Evolutionary conservation across 2,113 vertebrate species (phyloP).

Genomic region (Etheostoma cragini): DNA sequence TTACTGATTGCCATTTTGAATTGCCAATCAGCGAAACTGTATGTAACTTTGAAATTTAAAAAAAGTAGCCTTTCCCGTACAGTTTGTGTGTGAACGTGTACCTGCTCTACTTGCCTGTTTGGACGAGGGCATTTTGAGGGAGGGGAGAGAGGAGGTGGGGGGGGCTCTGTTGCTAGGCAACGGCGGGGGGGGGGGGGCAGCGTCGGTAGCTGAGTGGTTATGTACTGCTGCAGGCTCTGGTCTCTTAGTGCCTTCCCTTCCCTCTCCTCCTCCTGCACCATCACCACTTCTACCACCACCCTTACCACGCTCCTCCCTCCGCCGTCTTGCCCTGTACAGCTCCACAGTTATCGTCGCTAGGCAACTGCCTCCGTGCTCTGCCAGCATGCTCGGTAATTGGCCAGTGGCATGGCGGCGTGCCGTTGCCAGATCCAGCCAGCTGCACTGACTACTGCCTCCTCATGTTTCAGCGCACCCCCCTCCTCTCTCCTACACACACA

Average conservation of each 20-base stretch:
- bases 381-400: conserved; percentile 92
- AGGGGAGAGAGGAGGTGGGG: conserved; percentile 39
- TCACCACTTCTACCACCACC: conserved; percentile 38
- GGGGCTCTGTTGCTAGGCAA: conserved; percentile 77
- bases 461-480: conserved; percentile 73
- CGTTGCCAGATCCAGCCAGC: conserved; percentile 93
- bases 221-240: conserved; percentile 80
- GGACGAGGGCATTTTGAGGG: conserved; percentile 58
- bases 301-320: conserved; percentile 18
- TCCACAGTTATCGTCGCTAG: conserved; percentile 88
- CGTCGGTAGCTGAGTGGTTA: conserved; percentile 79
- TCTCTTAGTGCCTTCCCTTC: conserved; percentile 65
- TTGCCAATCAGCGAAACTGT: conserved; percentile 34
- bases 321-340: conserved; percentile 64
- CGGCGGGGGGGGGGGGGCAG: conserved; percentile 64
- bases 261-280: conserved; percentile 40
- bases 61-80: conserved; percentile 29
- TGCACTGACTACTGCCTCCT: conserved; percentile 88
- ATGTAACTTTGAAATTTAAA: not conserved
- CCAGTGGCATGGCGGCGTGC: conserved; percentile 86
- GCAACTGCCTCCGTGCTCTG: conserved; percentile 93
- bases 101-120: conserved; percentile 60
- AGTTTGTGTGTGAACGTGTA: conserved; percentile 14
- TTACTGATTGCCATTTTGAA: conserved; percentile 53
- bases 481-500: not conserved